Evolutionary conservation across 2,113 vertebrate genomes (phyloP).

Genomic region (Atlantisia rogersi): DNA sequence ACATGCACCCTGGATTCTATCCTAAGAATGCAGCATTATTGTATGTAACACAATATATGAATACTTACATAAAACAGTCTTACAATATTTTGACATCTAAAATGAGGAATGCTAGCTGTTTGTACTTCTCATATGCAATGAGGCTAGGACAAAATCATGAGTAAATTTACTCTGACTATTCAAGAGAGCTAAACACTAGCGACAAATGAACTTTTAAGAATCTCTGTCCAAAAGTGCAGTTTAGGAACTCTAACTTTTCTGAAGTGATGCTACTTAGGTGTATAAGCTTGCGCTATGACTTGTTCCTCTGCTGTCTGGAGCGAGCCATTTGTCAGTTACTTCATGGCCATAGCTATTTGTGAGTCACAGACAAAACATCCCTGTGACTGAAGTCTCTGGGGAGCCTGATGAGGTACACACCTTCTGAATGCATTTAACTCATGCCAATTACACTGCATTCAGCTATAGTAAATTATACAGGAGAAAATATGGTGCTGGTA

Average conservation of each 20-base stretch:
- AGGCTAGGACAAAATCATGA: not conserved
- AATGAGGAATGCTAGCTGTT: rapidly evolving
- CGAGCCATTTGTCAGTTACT: not conserved
- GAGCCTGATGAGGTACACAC: not conserved
- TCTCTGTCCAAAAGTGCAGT: not conserved
- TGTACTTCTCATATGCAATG: not conserved
- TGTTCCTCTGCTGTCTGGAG: not conserved
- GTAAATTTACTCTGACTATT: not conserved
- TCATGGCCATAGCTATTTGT: not conserved
- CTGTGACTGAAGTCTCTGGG: not conserved
- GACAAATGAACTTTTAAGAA: not conserved
- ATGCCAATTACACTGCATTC: not conserved
- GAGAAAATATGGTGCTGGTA: not conserved
- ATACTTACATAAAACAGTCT: not conserved
- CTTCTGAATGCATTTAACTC: not conserved
- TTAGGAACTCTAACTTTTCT: not conserved
- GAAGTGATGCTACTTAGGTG: not conserved
- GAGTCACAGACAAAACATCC: not conserved
- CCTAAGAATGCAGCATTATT: not conserved
- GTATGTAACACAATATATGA: not conserved
- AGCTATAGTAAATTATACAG: not conserved
- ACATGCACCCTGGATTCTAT: not conserved
- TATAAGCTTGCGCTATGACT: not conserved
- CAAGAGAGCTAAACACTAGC: not conserved
- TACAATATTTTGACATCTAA: not conserved